Conservation (phyloP, 2,113 vertebrate species). For the Leiothrix lutea region DNA sequence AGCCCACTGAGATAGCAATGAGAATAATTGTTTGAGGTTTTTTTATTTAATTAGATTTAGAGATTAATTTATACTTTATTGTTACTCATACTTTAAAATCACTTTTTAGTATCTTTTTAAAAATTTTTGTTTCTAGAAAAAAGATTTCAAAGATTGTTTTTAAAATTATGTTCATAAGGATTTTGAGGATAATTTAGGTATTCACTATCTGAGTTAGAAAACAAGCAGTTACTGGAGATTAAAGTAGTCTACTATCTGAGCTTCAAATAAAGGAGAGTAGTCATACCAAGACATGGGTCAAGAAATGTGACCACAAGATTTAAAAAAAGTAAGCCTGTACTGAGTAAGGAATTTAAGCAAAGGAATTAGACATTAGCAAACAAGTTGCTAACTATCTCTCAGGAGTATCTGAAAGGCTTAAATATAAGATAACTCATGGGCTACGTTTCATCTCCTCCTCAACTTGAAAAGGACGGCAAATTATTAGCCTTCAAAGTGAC, state of each 20-base stretch:
- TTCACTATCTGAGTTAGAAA: background rate
- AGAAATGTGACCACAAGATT: background rate
- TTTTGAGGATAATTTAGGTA: background rate
- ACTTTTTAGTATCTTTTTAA: background rate
- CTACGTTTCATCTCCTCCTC: background rate
- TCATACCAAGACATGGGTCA: background rate
- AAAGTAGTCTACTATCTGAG: background rate
- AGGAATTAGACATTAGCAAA: background rate
- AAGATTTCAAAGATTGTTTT: background rate
- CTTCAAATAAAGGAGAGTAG: background rate
- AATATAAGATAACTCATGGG: background rate
- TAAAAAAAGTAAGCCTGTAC: background rate
- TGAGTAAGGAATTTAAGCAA: background rate
- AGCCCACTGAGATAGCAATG: background rate
- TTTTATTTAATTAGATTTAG: background rate
- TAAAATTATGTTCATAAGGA: background rate
- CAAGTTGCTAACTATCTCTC: background rate
- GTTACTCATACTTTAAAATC: background rate
- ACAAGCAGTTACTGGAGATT: background rate
- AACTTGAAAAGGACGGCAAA: background rate
- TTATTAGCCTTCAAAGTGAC: background rate
- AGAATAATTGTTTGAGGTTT: background rate
- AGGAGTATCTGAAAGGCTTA: background rate
- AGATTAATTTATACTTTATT: background rate
- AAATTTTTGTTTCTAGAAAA: background rate